These are phyloP conservation scores for Crotophaga sulcirostris DNA, from an alignment of 2,113 vertebrate genomes.

Conservation along the genomic window DNA sequence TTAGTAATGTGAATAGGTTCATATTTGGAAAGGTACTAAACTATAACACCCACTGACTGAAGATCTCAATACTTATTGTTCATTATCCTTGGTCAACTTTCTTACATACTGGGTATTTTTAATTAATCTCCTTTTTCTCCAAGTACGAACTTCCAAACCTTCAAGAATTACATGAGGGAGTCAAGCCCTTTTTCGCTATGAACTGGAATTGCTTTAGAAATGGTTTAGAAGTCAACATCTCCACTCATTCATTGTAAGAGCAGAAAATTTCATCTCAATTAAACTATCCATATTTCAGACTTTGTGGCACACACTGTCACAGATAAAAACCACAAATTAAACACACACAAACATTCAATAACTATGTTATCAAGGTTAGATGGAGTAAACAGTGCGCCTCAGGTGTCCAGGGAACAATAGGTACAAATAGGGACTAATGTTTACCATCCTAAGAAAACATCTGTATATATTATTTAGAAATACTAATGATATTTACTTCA, in stretches of 20 bases:
- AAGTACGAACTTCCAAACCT: background rate
- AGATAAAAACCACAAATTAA: background rate
- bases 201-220: background rate
- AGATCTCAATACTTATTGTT: background rate
- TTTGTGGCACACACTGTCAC: background rate
- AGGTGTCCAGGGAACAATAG: background rate
- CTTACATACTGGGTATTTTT: background rate
- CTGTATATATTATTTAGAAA: background rate
- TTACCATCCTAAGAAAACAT: background rate
- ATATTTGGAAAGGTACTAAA: background rate
- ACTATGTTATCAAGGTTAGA: background rate
- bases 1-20: background rate
- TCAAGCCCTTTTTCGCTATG: background rate
- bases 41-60: background rate
- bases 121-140: background rate
- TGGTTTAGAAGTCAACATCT: background rate
- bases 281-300: background rate
- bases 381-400: background rate
- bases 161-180: background rate
- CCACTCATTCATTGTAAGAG: rapidly evolving
- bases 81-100: background rate
- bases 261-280: background rate
- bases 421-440: background rate
- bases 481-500: background rate
- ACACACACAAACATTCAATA: background rate